Evolutionary conservation across 2,888 invertebrate species (phyloP).

Genomic region (Mechanitis messenoides): DNA sequence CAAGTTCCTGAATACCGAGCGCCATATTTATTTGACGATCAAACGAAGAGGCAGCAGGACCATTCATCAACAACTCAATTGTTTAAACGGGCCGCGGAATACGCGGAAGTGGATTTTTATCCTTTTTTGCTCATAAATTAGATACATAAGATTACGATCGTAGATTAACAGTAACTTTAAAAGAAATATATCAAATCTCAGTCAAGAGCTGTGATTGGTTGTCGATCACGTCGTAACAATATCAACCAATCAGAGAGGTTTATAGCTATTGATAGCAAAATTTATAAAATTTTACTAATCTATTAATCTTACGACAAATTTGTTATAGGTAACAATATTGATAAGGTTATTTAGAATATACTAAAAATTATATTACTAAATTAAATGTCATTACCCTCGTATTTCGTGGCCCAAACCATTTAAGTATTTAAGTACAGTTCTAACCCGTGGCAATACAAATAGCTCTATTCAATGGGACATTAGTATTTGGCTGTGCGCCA

Average conservation of each 20-base stretch:
- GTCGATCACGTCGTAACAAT: no score
- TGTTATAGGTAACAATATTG: no score
- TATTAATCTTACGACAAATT: no score
- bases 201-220: no score
- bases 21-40: constrained; percentile 67
- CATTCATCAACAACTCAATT: constrained; percentile 63
- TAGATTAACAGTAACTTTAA: no score
- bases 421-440: constrained; percentile 8
- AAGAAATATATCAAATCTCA: no score
- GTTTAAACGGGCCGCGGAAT: constrained; percentile 55
- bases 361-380: no score
- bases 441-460: constrained; percentile 56
- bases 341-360: no score
- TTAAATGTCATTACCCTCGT: background rate
- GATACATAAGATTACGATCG: no score
- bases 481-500: constrained; percentile 69
- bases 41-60: constrained; percentile 52
- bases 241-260: no score
- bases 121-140: constrained; percentile 1
- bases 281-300: no score
- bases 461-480: constrained; percentile 73
- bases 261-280: no score
- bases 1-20: constrained; percentile 53
- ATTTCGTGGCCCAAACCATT: constrained; percentile 1
- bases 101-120: constrained; percentile 44